Percentiles rank a stretch among this genome's conserved stretches.
Conservation (phyloP, 2,888 invertebrate genomes). For the Polydrusus cervinus region DNA sequence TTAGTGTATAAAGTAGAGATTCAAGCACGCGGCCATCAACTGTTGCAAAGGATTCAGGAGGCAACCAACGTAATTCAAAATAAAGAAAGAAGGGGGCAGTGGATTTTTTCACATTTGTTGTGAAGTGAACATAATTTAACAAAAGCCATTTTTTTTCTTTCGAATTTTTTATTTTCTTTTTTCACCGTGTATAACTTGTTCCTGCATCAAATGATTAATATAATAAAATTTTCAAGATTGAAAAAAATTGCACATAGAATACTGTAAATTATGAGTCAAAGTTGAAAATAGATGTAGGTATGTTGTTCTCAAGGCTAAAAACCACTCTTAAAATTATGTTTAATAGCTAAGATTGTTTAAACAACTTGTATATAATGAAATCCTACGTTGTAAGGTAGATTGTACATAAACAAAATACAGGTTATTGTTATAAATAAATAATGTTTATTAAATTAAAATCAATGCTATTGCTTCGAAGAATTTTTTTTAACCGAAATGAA, state of each 20-base stretch:
- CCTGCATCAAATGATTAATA: slow-evolving; percentile 4
- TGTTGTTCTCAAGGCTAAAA: slow-evolving; percentile 48
- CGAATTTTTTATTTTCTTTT: too few relatives aligned
- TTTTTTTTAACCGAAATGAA: too few relatives aligned
- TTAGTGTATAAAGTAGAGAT: too few relatives aligned
- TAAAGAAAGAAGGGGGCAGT: too few relatives aligned
- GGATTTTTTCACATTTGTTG: too few relatives aligned
- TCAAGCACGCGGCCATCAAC: too few relatives aligned
- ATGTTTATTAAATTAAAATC: neutral
- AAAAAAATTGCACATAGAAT: slow-evolving; percentile 28
- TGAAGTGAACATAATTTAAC: too few relatives aligned
- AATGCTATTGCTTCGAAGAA: too few relatives aligned
- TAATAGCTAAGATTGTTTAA: slow-evolving; percentile 43
- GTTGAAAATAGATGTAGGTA: slow-evolving; percentile 47
- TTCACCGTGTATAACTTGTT: slow-evolving; percentile 9
- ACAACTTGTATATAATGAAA: slow-evolving; percentile 26
- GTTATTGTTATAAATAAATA: neutral
- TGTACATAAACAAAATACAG: neutral
- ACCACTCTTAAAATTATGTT: slow-evolving; percentile 40
- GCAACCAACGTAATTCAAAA: too few relatives aligned
- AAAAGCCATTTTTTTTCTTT: too few relatives aligned
- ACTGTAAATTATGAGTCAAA: slow-evolving; percentile 42
- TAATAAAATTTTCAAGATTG: slow-evolving; percentile 1
- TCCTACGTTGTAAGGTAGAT: neutral
- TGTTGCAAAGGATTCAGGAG: too few relatives aligned